Base-by-base conservation (phyloP, 2,888 invertebrate species). In the Neoitamus cyanurus region DNA sequence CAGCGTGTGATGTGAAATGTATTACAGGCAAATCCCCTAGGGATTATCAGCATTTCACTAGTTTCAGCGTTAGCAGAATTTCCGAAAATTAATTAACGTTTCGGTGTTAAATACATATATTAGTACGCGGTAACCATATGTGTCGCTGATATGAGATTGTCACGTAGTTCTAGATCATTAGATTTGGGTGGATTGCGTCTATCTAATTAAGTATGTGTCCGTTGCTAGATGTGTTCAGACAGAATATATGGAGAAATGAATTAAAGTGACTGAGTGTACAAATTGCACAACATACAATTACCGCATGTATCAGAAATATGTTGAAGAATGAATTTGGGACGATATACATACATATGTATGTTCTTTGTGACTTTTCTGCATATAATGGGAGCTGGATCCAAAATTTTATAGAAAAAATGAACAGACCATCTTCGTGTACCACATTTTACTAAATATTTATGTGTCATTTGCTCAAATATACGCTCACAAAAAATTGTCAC, bases 61-160 rank as follows among this genome's bases (percentile, higher is more conserved):
- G 69, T n/a, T 69, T 82, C 69, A 69, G 36, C 37, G 69, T 68
- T 82, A 82, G 68, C 82, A 69, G 82, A 82, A 69, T 82, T 82
- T 82, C 82, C 20, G 28, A 69, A 82, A 82, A 82, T 82, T 82
- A 82, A 82, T 82, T 82, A 82, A 82, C 82, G 25, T 82, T 77
- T 28, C 30, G 77, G 77, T 58, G 78, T 48, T 78, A 78, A 78
- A 78, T 78, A 78, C 48, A 78, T 48, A 78, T 31, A 48, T 48
- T 31, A 48, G 31, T 42, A 46, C 20, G 28, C 48, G 30, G 31
- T 46, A 78, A 78, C n/a, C 78, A 48, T 37, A 78, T 48, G 48
- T 31, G 48, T 30, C 78, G 48, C 78, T 78, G 58, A 78, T 78
- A 78, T 48, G 78, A 78, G 48, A 42, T 78, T 78, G 78, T 78